Percentiles rank a stretch among this genome's conserved stretches.
Evolutionary conservation across 2,797 vertebrate genomes (phyloP).

Genomic region (Coluber constrictor): DNA sequence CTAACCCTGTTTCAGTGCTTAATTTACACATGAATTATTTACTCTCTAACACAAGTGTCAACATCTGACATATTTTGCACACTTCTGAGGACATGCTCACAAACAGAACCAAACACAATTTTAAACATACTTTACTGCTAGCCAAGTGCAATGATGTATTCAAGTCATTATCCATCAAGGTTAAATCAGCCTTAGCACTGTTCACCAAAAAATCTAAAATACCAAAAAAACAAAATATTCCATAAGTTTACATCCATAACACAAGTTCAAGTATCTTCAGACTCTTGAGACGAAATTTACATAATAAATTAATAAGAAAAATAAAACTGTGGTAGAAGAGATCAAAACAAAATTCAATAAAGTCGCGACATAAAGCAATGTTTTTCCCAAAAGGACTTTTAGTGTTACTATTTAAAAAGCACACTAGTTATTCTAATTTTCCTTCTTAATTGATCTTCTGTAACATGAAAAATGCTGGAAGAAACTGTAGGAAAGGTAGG

Average conservation of each 20-base stretch:
- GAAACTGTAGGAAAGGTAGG: background rate
- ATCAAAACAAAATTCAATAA: background rate
- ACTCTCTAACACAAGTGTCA: background rate
- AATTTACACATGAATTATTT: background rate
- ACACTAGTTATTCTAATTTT: background rate
- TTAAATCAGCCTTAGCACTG: conserved; percentile 76
- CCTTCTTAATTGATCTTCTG: background rate
- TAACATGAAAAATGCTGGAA: background rate
- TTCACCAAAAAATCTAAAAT: conserved; percentile 85
- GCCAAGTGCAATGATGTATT: conserved; percentile 92
- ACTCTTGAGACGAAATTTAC: background rate
- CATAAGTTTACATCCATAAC: background rate
- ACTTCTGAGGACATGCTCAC: background rate
- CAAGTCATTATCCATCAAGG: conserved; percentile 81
- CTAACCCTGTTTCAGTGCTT: background rate
- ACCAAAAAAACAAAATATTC: conserved; percentile 9
- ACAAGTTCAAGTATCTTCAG: background rate
- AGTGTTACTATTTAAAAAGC: background rate
- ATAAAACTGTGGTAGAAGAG: background rate
- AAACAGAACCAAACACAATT: background rate
- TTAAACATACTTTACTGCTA: conserved; percentile 84
- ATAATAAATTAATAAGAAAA: background rate
- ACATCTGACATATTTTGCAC: background rate
- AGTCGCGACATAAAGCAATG: background rate
- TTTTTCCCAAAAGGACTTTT: background rate